phyloP scores from a whole-genome alignment of 2,888 invertebrate species.

The Diaphora mendica region DNA sequence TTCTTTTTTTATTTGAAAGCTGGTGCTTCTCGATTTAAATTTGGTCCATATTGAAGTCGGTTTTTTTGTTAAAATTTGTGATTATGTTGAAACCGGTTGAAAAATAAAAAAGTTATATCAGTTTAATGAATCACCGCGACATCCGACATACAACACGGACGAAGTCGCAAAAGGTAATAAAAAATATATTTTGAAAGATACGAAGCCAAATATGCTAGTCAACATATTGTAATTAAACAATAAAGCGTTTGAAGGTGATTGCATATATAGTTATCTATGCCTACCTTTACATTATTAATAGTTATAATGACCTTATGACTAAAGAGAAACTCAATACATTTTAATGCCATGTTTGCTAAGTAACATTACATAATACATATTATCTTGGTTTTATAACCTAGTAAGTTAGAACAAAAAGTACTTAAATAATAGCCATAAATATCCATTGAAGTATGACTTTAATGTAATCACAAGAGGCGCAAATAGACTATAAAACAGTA shows the following conservation, averaged over 20 bases:
- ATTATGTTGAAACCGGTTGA: too few species aligned
- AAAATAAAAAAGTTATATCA: too few species aligned
- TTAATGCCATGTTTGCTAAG: not conserved
- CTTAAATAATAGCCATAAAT: conserved; percentile 24
- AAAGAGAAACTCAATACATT: conserved; percentile 2
- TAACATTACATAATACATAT: not conserved
- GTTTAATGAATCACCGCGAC: too few species aligned
- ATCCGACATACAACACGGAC: too few species aligned
- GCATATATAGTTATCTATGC: not conserved
- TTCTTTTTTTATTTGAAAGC: too few species aligned
- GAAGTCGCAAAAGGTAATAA: too few species aligned
- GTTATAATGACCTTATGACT: not conserved
- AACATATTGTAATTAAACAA: conserved; percentile 1
- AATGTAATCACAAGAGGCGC: conserved; percentile 12
- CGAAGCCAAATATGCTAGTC: not conserved
- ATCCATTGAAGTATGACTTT: conserved; percentile 31
- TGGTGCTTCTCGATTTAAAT: too few species aligned
- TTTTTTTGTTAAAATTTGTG: too few species aligned
- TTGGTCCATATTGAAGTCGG: too few species aligned
- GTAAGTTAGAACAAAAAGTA: conserved; percentile 1
- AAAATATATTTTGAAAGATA: not conserved
- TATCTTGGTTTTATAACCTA: not conserved
- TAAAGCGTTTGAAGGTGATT: not conserved
- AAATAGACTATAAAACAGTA: conserved; percentile 6
- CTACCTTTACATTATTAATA: not conserved